Evolutionary conservation across 2,888 invertebrate genomes (phyloP).

Genomic region (Aplocera efformata): DNA sequence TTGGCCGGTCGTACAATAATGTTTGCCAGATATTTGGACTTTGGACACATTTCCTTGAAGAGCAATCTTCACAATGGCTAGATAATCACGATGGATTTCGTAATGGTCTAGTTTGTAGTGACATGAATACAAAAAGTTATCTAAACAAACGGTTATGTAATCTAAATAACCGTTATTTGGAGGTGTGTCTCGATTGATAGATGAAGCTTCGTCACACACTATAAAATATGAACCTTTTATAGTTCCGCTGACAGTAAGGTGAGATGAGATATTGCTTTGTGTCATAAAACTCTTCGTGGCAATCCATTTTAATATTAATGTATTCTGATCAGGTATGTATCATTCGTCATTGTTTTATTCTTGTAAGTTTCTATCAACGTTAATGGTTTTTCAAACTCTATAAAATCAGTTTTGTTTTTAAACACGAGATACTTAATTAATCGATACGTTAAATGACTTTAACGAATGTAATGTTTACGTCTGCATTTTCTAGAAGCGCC

Average conservation of each 20-base stretch:
- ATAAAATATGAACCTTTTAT: conserved; percentile 5
- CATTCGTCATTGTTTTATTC: too few relatives aligned
- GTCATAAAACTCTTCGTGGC: background rate
- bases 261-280: background rate
- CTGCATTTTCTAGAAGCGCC: too few relatives aligned
- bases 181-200: conserved; percentile 21
- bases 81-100: background rate
- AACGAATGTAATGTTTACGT: too few relatives aligned
- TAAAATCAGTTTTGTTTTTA: too few relatives aligned
- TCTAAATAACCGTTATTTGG: conserved; percentile 5
- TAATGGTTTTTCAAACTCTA: too few relatives aligned
- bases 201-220: conserved; percentile 6
- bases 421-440: too few relatives aligned
- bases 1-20: conserved; percentile 8
- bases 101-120: background rate
- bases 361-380: too few relatives aligned
- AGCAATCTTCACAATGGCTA: background rate
- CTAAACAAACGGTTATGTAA: background rate
- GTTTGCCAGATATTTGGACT: conserved; percentile 19
- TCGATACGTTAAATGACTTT: too few relatives aligned
- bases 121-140: too few relatives aligned
- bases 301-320: too few relatives aligned
- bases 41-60: conserved; percentile 14
- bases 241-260: background rate
- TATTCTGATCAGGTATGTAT: too few relatives aligned